Conservation (phyloP, 2,797 vertebrate genomes). For the Alca torda region DNA sequence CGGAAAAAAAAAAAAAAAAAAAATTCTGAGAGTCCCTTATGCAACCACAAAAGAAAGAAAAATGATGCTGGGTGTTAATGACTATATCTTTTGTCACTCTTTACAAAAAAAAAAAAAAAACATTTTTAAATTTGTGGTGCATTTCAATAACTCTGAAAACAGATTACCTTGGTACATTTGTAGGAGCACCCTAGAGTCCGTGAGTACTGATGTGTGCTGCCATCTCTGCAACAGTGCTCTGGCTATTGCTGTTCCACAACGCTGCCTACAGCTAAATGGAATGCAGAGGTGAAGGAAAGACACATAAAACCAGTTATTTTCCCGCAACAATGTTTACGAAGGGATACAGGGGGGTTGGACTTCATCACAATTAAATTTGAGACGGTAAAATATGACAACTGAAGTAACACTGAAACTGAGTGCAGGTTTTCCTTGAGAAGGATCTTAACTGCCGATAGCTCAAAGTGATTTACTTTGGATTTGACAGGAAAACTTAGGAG, state of each 20-base stretch:
- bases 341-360: background rate
- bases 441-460: background rate
- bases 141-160: constrained; percentile 54
- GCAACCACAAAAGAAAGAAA: constrained; percentile 16
- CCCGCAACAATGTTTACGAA: background rate
- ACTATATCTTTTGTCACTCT: constrained; percentile 6
- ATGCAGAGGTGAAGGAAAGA: background rate
- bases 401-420: background rate
- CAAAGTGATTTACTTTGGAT: background rate
- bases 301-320: background rate
- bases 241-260: background rate
- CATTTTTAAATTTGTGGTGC: constrained; percentile 30
- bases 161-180: constrained; percentile 11
- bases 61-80: constrained; percentile 11
- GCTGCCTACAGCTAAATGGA: background rate
- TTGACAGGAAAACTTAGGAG: background rate
- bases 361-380: background rate
- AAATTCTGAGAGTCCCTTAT: background rate
- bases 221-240: background rate
- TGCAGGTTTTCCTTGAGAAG: background rate
- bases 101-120: constrained; percentile 7
- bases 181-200: background rate
- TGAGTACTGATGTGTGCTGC: background rate
- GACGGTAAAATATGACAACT: background rate
- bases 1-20: background rate